A percentile compares a stretch with the other conserved stretches of the same genome.
Conservation (phyloP, 2,113 vertebrate genomes). For the Gallinago media region DNA sequence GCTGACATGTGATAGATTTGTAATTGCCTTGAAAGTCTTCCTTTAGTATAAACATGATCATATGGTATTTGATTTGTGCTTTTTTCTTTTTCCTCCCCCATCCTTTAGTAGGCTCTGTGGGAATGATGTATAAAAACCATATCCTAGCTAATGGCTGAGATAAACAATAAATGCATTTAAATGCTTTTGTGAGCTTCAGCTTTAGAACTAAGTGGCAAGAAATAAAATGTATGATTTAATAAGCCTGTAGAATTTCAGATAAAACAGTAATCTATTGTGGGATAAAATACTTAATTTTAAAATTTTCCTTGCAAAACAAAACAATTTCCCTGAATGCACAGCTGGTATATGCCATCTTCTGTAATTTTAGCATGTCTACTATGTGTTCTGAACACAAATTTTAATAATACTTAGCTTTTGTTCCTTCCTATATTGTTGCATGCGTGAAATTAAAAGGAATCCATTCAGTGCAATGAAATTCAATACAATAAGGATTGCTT, state of each 20-base stretch:
- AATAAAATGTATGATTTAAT: conserved; percentile 33
- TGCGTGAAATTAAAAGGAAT: conserved; percentile 1
- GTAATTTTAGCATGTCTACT: not conserved
- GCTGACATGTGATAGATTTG: not conserved
- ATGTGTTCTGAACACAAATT: not conserved
- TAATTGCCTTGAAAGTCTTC: not conserved
- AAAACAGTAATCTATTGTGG: not conserved
- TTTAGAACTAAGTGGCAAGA: not conserved
- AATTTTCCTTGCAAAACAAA: not conserved
- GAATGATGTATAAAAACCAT: not conserved
- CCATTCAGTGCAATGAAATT: not conserved
- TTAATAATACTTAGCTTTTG: not conserved
- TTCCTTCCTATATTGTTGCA: not conserved
- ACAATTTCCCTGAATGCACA: not conserved
- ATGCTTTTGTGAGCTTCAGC: conserved; percentile 13
- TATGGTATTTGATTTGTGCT: not conserved
- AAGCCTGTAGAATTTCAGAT: conserved; percentile 1
- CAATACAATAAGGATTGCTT: not conserved
- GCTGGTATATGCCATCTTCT: not conserved
- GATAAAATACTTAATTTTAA: not conserved
- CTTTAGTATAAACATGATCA: not conserved
- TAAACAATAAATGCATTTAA: conserved; percentile 1
- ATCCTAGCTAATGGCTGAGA: not conserved
- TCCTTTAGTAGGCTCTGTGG: not conserved
- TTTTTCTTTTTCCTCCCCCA: not conserved